Percentiles rank a stretch among this genome's conserved stretches.
Conservation (phyloP, 2,888 invertebrate species). For the Chrysolina americana region DNA sequence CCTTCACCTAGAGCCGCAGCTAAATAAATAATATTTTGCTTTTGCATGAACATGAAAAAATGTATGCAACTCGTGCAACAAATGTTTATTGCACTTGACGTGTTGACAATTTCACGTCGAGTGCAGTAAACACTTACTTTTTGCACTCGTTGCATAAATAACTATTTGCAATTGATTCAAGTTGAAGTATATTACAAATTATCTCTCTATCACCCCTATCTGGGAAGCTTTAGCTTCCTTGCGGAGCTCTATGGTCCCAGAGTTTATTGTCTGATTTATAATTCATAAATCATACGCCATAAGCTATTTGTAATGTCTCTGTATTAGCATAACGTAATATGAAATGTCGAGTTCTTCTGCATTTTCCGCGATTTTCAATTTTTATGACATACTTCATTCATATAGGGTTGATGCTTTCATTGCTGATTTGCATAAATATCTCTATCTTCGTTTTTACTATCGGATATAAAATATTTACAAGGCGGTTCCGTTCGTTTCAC, state of each 20-base stretch:
- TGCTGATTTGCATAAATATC: slow-evolving; percentile 18
- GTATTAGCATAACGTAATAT: slow-evolving; percentile 15
- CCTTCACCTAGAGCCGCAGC: no score
- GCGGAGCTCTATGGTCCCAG: background rate
- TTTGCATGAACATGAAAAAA: no score
- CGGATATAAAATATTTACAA: slow-evolving; percentile 13
- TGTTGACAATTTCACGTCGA: no score
- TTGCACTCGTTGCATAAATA: no score
- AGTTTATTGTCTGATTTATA: slow-evolving; percentile 2
- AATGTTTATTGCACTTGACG: no score
- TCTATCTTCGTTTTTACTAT: slow-evolving; percentile 11
- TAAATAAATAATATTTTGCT: no score
- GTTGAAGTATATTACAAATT: no score
- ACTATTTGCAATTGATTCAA: no score
- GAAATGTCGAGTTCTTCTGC: background rate
- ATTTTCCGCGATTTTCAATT: slow-evolving; percentile 15
- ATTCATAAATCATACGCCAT: slow-evolving; percentile 5
- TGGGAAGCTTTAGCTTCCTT: background rate
- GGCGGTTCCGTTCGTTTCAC: slow-evolving; percentile 27
- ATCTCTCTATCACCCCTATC: background rate
- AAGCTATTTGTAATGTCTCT: slow-evolving; percentile 13
- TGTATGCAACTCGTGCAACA: no score
- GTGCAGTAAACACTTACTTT: no score
- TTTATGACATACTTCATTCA: slow-evolving; percentile 19
- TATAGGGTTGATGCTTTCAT: slow-evolving; percentile 21